Conservation (phyloP, 2,113 vertebrate genomes). For the Mesitornis unicolor region DNA sequence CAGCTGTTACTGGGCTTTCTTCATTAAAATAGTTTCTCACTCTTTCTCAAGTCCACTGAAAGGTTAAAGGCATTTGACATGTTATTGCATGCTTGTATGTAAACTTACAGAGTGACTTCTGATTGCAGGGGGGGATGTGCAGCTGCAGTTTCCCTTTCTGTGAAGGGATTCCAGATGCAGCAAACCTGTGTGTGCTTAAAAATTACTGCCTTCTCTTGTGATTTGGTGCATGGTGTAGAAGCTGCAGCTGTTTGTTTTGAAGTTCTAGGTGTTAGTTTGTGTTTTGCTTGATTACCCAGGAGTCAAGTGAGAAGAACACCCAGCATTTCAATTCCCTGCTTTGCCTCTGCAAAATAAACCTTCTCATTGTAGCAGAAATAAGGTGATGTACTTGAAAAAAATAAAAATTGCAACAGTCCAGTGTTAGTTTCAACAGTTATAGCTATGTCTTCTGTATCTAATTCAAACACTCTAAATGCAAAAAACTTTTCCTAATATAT, state of each 20-base stretch:
- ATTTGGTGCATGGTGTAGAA: not conserved
- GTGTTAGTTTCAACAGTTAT: not conserved
- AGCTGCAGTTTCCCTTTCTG: not conserved
- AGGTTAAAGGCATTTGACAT: not conserved
- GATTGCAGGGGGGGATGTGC: not conserved
- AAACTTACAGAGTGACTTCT: not conserved
- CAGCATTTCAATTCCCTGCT: not conserved
- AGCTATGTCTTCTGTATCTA: not conserved
- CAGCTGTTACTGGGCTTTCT: not conserved
- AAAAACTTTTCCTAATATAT: not conserved
- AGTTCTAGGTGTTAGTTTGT: not conserved
- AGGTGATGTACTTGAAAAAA: not conserved
- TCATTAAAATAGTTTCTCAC: not conserved
- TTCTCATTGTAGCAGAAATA: not conserved
- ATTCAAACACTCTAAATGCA: not conserved
- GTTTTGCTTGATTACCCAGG: not conserved
- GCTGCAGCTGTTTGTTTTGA: not conserved
- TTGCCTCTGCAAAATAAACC: not conserved
- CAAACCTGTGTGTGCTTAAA: not conserved
- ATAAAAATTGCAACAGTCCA: not conserved
- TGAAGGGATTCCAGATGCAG: not conserved
- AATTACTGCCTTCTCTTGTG: not conserved
- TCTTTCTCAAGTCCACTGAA: not conserved
- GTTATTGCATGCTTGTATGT: not conserved
- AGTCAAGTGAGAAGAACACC: not conserved